Evolutionary conservation across 2,888 invertebrate species (phyloP).

Genomic region (Meghimatium bilineatum): DNA sequence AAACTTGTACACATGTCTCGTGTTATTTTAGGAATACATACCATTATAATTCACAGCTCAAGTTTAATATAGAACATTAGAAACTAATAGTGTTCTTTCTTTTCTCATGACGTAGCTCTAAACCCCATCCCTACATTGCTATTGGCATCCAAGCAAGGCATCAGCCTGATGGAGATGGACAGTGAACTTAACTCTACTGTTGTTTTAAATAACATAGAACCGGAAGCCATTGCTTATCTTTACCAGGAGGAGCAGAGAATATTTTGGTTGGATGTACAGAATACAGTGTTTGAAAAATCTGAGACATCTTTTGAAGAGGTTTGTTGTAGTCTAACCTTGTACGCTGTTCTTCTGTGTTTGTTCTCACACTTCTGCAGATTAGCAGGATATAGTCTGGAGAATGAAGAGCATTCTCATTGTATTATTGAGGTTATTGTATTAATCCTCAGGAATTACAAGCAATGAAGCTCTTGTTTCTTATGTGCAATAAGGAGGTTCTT

Average conservation of each 20-base stretch:
- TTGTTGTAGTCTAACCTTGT: background rate
- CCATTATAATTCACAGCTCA: too few relatives aligned
- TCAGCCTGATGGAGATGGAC: constrained; percentile 64
- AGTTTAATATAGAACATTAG: too few relatives aligned
- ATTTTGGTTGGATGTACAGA: constrained; percentile 86
- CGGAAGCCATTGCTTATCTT: constrained; percentile 83
- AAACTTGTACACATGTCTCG: too few relatives aligned
- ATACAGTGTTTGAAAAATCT: constrained; percentile 34
- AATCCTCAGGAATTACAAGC: too few relatives aligned
- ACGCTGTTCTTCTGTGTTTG: background rate
- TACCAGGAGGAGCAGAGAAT: constrained; percentile 84
- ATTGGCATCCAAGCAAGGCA: constrained; percentile 80
- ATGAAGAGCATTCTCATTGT: too few relatives aligned
- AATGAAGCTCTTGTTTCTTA: too few relatives aligned
- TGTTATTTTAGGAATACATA: too few relatives aligned
- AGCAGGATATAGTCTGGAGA: too few relatives aligned
- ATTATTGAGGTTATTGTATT: too few relatives aligned
- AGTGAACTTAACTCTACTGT: constrained; percentile 57
- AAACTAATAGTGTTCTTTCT: background rate
- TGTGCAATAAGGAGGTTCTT: too few relatives aligned
- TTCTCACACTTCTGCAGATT: too few relatives aligned
- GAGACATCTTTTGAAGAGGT: constrained; percentile 10
- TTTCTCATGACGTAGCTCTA: constrained; percentile 78
- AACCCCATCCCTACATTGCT: constrained; percentile 88
- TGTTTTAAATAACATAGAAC: constrained; percentile 57